Conservation (phyloP, 2,888 invertebrate species). For the Tortricodes alternella region DNA sequence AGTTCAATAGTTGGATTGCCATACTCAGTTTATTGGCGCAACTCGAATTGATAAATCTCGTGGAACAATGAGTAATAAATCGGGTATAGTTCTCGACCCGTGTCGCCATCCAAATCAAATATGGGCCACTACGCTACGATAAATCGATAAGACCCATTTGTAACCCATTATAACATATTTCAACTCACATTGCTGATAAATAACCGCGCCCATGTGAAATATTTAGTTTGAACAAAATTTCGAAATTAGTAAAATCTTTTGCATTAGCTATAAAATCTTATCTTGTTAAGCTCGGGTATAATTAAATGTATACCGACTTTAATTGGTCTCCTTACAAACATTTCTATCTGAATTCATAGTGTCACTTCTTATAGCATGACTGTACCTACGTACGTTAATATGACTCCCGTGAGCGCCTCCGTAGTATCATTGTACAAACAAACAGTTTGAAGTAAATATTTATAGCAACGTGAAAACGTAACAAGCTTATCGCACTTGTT, state of each 20-base stretch:
- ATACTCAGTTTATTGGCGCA: background rate
- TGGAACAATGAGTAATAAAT: slow-evolving; percentile 30
- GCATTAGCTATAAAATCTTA: no score
- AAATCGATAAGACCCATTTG: slow-evolving; percentile 19
- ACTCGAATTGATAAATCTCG: slow-evolving; percentile 19
- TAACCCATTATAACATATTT: slow-evolving; percentile 9
- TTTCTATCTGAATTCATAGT: background rate
- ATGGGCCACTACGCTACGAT: slow-evolving; percentile 23
- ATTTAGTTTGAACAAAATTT: no score
- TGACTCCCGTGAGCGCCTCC: slow-evolving; percentile 54
- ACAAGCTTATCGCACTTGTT: slow-evolving; percentile 24
- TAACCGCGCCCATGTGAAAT: slow-evolving; percentile 1
- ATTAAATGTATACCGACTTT: no score
- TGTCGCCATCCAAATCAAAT: slow-evolving; percentile 29
- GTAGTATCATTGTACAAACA: slow-evolving; percentile 50
- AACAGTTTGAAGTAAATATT: slow-evolving; percentile 45
- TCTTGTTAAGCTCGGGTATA: no score
- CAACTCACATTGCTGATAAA: slow-evolving; percentile 18
- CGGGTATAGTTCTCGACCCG: slow-evolving; percentile 23
- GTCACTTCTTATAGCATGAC: background rate
- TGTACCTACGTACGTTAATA: slow-evolving; percentile 27
- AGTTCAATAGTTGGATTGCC: background rate
- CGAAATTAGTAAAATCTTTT: no score
- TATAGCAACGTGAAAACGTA: slow-evolving; percentile 36
- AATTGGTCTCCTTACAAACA: no score